A percentile compares a stretch with the other conserved stretches of the same genome.
These are phyloP conservation scores for Microctenopoma stevenorrisi DNA, from an alignment of 2,797 vertebrate species.

Conservation along the genomic window DNA sequence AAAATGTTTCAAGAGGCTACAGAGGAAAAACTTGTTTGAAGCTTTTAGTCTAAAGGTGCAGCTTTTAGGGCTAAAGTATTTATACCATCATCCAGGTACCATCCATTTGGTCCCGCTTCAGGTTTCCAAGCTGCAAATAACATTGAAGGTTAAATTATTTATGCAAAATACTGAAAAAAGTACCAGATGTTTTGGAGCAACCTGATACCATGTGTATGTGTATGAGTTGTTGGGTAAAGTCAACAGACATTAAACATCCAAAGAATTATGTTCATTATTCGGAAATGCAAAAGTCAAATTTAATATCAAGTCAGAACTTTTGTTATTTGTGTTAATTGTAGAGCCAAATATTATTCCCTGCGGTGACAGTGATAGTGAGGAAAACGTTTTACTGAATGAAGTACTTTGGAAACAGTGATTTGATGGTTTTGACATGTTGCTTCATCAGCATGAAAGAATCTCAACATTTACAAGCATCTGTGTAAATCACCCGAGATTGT, in stretches of 20 bases:
- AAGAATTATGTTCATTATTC: too few relatives aligned
- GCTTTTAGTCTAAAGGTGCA: constrained; percentile 24
- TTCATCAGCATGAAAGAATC: constrained; percentile 16
- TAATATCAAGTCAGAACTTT: too few relatives aligned
- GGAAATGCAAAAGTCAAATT: too few relatives aligned
- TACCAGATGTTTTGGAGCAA: too few relatives aligned
- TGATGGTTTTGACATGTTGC: neutral
- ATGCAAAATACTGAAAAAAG: constrained; percentile 22
- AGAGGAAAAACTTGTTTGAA: neutral
- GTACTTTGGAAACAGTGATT: neutral
- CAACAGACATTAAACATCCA: too few relatives aligned
- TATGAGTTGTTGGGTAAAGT: too few relatives aligned
- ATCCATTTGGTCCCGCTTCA: constrained; percentile 24
- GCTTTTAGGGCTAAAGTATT: constrained; percentile 37
- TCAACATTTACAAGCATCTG: neutral
- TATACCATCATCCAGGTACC: neutral
- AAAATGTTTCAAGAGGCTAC: neutral
- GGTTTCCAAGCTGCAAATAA: constrained; percentile 41
- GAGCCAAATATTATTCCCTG: too few relatives aligned
- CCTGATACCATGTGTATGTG: neutral
- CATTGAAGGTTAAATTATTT: constrained; percentile 44
- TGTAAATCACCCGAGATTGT: neutral
- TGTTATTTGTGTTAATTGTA: too few relatives aligned
- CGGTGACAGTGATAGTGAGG: too few relatives aligned
- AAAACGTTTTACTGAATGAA: neutral